Evolutionary conservation across 2,888 invertebrate species (phyloP).

Genomic region (Plemyria rubiginata): DNA sequence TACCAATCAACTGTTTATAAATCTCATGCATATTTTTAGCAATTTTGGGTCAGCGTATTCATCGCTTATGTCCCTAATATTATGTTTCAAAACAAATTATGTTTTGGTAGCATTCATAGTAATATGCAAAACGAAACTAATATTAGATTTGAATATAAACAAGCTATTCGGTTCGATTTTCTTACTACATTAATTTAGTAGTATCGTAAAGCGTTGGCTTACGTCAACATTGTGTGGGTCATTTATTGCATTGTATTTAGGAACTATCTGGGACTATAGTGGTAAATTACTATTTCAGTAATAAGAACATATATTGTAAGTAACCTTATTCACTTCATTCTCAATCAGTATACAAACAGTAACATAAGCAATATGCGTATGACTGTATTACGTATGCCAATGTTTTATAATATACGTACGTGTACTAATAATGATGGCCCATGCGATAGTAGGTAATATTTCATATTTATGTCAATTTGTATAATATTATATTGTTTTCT

Average conservation of each 20-base stretch:
- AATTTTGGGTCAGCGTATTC: slow-evolving; percentile 28
- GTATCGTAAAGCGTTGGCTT: slow-evolving; percentile 26
- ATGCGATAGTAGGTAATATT: too few species aligned
- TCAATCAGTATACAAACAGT: too few species aligned
- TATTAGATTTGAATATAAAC: slow-evolving; percentile 42
- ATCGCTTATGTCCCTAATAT: slow-evolving; percentile 26
- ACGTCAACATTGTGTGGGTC: slow-evolving; percentile 29
- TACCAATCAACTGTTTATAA: slow-evolving; percentile 20
- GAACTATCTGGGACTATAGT: too few species aligned
- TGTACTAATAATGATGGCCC: too few species aligned
- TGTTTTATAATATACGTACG: too few species aligned
- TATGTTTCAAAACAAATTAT: slow-evolving; percentile 39
- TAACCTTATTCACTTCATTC: too few species aligned
- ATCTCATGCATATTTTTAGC: slow-evolving; percentile 23
- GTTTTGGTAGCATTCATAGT: slow-evolving; percentile 35
- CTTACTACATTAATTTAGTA: slow-evolving; percentile 33
- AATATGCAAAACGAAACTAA: slow-evolving; percentile 34
- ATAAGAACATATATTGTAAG: neutral
- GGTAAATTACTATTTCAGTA: neutral
- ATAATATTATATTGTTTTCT: too few species aligned
- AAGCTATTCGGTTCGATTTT: slow-evolving; percentile 30
- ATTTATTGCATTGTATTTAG: slow-evolving; percentile 1
- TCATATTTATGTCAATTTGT: too few species aligned
- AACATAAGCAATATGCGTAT: neutral
- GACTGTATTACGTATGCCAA: neutral